A percentile compares a stretch with the other conserved stretches of the same genome.
These are phyloP conservation scores for Drosophila niveifrons DNA, from an alignment of 2,888 invertebrate species.

Conservation along the genomic window DNA sequence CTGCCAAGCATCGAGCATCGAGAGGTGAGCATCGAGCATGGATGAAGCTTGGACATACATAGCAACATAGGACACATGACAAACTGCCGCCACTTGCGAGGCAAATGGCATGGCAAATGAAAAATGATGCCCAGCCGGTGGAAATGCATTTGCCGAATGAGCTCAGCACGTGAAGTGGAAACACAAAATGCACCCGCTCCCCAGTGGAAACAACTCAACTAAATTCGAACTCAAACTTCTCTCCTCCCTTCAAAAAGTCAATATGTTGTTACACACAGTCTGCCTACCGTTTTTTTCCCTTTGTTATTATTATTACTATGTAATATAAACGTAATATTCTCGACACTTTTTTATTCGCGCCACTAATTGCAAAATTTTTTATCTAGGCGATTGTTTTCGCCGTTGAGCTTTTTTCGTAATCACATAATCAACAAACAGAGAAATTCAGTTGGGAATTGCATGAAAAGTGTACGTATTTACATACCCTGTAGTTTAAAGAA, in stretches of 20 bases:
- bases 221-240: constrained; percentile 1
- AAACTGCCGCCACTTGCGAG: constrained; percentile 60
- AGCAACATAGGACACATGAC: constrained; percentile 49
- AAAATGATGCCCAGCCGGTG: constrained; percentile 67
- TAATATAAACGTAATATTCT: constrained; percentile 28
- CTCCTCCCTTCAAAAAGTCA: constrained; percentile 8
- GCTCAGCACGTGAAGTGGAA: constrained; percentile 56
- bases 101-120: constrained; percentile 62
- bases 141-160: constrained; percentile 72
- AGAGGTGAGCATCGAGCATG: neutral
- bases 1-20: constrained; percentile 28
- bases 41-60: constrained; percentile 17
- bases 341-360: constrained; percentile 28
- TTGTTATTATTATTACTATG: constrained; percentile 31
- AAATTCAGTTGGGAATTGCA: constrained; percentile 19
- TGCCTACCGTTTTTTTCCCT: constrained; percentile 2
- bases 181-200: constrained; percentile 38
- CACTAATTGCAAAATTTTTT: constrained; percentile 61
- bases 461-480: constrained; percentile 1
- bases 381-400: constrained; percentile 11
- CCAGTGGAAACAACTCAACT: constrained; percentile 28
- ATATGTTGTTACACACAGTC: constrained; percentile 26
- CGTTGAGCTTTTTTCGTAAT: constrained; percentile 16
- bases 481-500: neutral
- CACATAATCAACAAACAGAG: constrained; percentile 13